These are phyloP conservation scores for Bombus waltoni DNA, from an alignment of 1,140 invertebrate genomes.

Conservation along the genomic window DNA sequence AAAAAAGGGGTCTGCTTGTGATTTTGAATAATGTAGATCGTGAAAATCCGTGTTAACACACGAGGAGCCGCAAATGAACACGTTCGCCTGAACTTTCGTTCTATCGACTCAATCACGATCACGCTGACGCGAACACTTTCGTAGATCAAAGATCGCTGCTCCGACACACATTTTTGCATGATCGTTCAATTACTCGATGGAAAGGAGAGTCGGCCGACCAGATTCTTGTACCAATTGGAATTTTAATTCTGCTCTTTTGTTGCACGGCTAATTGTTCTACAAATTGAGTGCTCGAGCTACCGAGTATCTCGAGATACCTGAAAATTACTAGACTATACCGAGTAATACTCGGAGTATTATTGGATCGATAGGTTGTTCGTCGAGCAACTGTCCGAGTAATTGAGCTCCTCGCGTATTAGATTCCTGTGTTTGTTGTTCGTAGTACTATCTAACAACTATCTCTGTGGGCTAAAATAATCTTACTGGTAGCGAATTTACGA, in stretches of 20 bases:
- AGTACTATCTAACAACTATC: not conserved
- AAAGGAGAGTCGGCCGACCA: not conserved
- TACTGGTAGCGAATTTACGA: not conserved
- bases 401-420: not conserved
- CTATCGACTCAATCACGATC: not conserved
- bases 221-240: not conserved
- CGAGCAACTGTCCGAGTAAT: not conserved
- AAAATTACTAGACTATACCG: not conserved
- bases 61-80: conserved; percentile 16
- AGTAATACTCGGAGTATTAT: not conserved
- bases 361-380: not conserved
- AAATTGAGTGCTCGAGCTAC: not conserved
- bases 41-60: conserved; percentile 44
- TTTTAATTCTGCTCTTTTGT: not conserved
- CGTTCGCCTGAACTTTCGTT: conserved; percentile 16
- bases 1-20: conserved; percentile 15
- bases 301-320: not conserved
- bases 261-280: not conserved
- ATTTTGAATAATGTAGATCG: conserved; percentile 54
- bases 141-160: not conserved
- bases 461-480: too few species aligned
- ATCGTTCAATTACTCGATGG: conserved; percentile 12
- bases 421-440: not conserved
- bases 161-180: not conserved
- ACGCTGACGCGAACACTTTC: not conserved